Evolutionary conservation across 2,797 vertebrate genomes (phyloP).

Genomic region (Pipistrellus kuhlii): DNA sequence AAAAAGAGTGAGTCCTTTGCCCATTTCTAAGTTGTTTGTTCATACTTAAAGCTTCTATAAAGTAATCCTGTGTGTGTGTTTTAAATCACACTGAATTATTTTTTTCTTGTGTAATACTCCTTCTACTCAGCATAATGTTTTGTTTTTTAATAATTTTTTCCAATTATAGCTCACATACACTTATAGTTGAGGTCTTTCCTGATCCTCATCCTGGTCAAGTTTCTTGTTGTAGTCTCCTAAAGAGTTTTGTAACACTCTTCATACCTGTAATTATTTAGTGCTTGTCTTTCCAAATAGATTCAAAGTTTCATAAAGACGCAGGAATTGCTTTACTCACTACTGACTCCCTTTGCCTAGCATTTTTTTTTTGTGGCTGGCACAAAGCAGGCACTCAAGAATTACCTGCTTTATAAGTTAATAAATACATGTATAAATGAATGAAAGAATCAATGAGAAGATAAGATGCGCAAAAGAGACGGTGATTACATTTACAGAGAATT

Average conservation of each 20-base stretch:
- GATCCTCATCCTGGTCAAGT: neutral
- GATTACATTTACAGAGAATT: neutral
- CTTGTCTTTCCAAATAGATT: conserved; percentile 17
- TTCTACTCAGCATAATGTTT: neutral
- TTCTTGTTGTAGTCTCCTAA: neutral
- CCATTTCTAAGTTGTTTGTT: neutral
- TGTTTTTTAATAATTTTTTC: too few species aligned
- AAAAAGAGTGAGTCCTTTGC: conserved; percentile 31
- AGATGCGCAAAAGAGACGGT: neutral
- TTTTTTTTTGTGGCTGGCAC: neutral
- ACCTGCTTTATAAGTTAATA: conserved; percentile 19
- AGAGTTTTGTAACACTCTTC: neutral
- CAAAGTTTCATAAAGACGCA: neutral
- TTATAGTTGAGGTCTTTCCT: conserved; percentile 5
- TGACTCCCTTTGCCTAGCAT: neutral
- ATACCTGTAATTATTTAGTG: conserved; percentile 9
- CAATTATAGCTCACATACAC: too few species aligned
- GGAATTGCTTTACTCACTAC: conserved; percentile 49
- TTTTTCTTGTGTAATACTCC: neutral
- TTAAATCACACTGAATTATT: neutral
- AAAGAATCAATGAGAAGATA: neutral
- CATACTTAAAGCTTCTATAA: too few species aligned
- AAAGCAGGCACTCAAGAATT: conserved; percentile 4
- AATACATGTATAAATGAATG: neutral
- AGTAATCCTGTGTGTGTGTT: too few species aligned